Percentiles rank a stretch among this genome's conserved stretches.
phyloP scores from a whole-genome alignment of 2,888 invertebrate genomes.

The Ichneumoninae sp. region DNA sequence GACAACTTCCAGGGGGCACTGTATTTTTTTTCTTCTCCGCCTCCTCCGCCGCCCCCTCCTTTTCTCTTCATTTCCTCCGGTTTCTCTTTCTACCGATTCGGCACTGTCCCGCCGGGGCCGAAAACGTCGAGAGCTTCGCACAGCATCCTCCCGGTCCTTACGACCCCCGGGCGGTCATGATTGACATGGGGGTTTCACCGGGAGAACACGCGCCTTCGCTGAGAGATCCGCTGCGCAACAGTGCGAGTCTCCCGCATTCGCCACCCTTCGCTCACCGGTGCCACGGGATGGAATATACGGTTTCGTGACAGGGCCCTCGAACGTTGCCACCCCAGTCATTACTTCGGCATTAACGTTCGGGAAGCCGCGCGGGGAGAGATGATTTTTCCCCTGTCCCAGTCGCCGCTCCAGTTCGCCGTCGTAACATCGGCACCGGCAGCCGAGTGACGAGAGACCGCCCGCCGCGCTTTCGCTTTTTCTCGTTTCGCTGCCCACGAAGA shows the following conservation, averaged over 20 bases:
- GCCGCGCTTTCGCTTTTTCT: constrained; percentile 38
- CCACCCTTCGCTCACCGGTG: constrained; percentile 43
- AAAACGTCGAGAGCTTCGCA: constrained; percentile 30
- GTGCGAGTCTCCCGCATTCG: constrained; percentile 55
- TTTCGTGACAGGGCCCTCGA: constrained; percentile 77
- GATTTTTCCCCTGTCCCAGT: constrained; percentile 73
- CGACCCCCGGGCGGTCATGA: constrained; percentile 64
- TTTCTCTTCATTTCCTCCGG: neutral
- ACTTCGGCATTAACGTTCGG: constrained; percentile 80
- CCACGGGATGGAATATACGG: constrained; percentile 54
- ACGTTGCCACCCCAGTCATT: constrained; percentile 82
- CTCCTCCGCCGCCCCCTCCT: neutral
- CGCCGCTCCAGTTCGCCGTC: constrained; percentile 15
- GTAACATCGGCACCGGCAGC: constrained; percentile 51
- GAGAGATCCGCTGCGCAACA: constrained; percentile 57
- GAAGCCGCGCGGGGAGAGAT: constrained; percentile 71
- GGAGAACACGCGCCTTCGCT: constrained; percentile 31
- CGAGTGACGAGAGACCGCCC: constrained; percentile 58
- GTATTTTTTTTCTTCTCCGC: constrained; percentile 36
- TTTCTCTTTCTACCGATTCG: constrained; percentile 42
- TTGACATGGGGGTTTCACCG: constrained; percentile 59
- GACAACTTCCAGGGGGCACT: constrained; percentile 54
- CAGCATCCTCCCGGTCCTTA: constrained; percentile 44
- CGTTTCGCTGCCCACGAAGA: constrained; percentile 24
- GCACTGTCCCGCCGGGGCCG: constrained; percentile 35